These are phyloP conservation scores for Aromia moschata DNA, from an alignment of 2,888 invertebrate species.

Conservation along the genomic window DNA sequence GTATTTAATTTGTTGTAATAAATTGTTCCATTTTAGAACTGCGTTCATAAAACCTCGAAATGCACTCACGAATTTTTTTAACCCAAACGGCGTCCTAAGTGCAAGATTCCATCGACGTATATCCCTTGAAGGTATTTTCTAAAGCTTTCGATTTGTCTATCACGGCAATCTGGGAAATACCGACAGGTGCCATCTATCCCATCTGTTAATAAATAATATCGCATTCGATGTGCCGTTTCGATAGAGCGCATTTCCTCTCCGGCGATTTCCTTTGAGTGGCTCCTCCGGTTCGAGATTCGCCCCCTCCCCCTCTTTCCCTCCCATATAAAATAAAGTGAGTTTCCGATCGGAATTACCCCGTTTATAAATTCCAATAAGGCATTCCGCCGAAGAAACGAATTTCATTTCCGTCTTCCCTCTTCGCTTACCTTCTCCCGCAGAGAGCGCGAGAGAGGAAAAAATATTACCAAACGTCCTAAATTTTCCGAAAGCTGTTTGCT, in stretches of 20 bases:
- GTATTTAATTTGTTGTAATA: too few relatives aligned
- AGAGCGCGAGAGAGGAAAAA: neutral
- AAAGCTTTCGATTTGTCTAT: too few relatives aligned
- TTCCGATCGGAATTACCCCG: slow-evolving; percentile 54
- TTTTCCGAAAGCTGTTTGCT: slow-evolving; percentile 12
- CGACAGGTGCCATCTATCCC: neutral
- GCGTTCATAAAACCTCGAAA: too few relatives aligned
- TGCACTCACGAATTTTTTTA: too few relatives aligned
- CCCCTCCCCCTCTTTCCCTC: slow-evolving; percentile 49
- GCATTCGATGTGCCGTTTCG: slow-evolving; percentile 8
- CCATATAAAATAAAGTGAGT: slow-evolving; percentile 54
- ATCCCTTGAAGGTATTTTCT: too few relatives aligned
- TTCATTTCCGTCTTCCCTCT: slow-evolving; percentile 41
- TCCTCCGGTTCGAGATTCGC: slow-evolving; percentile 29
- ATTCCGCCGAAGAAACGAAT: slow-evolving; percentile 33
- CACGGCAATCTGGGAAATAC: too few relatives aligned
- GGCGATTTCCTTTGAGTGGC: slow-evolving; percentile 20
- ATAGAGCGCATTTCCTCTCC: slow-evolving; percentile 4
- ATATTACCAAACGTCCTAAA: slow-evolving; percentile 5
- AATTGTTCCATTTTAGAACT: too few relatives aligned
- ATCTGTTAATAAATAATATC: slow-evolving; percentile 6
- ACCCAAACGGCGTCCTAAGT: too few relatives aligned
- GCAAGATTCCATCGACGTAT: too few relatives aligned
- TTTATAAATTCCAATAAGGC: slow-evolving; percentile 54
- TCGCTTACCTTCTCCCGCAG: too few relatives aligned